Evolutionary conservation across 2,113 vertebrate species (phyloP).

Genomic region (Silurus glanis): DNA sequence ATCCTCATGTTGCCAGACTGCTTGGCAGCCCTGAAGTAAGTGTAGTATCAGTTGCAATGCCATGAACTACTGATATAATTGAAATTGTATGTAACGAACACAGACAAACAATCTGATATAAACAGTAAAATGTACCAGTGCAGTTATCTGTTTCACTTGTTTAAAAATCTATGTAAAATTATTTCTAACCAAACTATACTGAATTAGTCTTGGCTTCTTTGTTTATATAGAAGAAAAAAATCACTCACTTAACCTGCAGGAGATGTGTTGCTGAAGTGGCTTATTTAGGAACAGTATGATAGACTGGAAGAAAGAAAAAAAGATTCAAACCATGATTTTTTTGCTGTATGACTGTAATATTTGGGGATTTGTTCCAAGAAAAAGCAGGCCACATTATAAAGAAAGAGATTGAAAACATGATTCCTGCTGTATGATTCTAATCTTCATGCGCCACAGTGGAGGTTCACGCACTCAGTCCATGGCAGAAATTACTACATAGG

Average conservation of each 20-base stretch:
- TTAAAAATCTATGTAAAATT: background rate
- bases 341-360: background rate
- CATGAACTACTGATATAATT: background rate
- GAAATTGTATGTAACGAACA: background rate
- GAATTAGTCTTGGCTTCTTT: background rate
- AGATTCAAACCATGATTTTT: background rate
- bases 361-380: background rate
- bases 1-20: background rate
- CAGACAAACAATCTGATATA: background rate
- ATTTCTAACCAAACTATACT: background rate
- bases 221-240: background rate
- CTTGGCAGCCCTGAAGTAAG: background rate
- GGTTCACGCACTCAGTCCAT: background rate
- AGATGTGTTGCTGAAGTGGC: background rate
- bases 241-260: background rate
- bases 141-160: background rate
- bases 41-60: background rate
- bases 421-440: constrained; percentile 1
- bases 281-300: background rate
- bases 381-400: background rate
- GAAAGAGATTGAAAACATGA: constrained; percentile 9
- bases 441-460: background rate
- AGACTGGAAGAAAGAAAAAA: background rate
- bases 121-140: background rate
- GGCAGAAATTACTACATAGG: constrained; percentile 4